Evolutionary conservation across 2,113 vertebrate species (phyloP).

Genomic region (Tragelaphus scriptus): DNA sequence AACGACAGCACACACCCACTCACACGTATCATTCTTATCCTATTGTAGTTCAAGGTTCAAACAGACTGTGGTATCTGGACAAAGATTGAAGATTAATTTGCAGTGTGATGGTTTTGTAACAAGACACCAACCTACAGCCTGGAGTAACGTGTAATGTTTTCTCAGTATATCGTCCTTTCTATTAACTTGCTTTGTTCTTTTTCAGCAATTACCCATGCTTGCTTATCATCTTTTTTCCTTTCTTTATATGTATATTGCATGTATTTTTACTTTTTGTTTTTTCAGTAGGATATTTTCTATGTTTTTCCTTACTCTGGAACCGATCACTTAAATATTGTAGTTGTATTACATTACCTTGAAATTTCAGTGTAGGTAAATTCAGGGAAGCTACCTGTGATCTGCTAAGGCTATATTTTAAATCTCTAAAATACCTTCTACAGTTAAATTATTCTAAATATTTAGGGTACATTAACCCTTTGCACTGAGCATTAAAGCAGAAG

Average conservation of each 20-base stretch:
- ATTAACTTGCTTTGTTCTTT: neutral
- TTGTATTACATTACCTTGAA: neutral
- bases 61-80: neutral
- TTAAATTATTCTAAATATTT: neutral
- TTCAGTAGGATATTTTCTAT: neutral
- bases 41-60: neutral
- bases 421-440: neutral
- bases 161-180: neutral
- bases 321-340: neutral
- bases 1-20: neutral
- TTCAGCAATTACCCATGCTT: neutral
- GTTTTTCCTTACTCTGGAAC: neutral
- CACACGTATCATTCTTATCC: neutral
- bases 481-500: neutral
- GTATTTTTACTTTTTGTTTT: neutral
- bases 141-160: neutral
- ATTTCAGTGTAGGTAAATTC: neutral
- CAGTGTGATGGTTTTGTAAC: neutral
- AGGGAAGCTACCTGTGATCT: neutral
- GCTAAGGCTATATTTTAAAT: neutral
- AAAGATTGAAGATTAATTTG: neutral
- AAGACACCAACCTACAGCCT: neutral
- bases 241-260: neutral
- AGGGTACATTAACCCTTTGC: neutral
- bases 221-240: neutral